Evolutionary conservation across 2,888 invertebrate genomes (phyloP).

Genomic region (Plebejus anna): DNA sequence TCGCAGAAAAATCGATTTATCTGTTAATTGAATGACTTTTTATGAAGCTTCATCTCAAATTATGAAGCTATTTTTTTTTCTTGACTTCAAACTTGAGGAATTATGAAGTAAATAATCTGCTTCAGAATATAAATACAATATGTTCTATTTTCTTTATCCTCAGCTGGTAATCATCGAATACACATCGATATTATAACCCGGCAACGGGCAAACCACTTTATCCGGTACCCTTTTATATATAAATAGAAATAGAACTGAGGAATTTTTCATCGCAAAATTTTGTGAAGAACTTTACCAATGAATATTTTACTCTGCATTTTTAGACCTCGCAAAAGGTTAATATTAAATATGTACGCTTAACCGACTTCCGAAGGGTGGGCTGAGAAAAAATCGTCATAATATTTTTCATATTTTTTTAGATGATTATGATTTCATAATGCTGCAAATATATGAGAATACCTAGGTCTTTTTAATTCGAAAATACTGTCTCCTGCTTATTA

Average conservation of each 20-base stretch:
- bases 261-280: conserved; percentile 2
- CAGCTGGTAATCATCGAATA: neutral
- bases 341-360: conserved; percentile 1
- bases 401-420: neutral
- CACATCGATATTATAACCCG: neutral
- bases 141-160: neutral
- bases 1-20: too few species aligned
- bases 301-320: neutral
- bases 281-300: neutral
- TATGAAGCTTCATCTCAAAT: too few species aligned
- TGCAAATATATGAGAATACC: neutral
- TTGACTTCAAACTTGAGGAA: too few species aligned
- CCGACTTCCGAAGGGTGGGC: neutral
- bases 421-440: neutral
- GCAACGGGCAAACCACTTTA: neutral
- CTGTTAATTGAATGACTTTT: too few species aligned
- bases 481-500: too few species aligned
- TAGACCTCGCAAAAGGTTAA: neutral
- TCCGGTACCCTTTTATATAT: neutral
- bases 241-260: neutral
- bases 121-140: too few species aligned
- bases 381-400: neutral
- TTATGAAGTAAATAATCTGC: too few species aligned
- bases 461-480: too few species aligned
- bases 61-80: too few species aligned